Base-by-base conservation (phyloP, 2,888 invertebrate genomes). In the Harpalus rubripes region DNA sequence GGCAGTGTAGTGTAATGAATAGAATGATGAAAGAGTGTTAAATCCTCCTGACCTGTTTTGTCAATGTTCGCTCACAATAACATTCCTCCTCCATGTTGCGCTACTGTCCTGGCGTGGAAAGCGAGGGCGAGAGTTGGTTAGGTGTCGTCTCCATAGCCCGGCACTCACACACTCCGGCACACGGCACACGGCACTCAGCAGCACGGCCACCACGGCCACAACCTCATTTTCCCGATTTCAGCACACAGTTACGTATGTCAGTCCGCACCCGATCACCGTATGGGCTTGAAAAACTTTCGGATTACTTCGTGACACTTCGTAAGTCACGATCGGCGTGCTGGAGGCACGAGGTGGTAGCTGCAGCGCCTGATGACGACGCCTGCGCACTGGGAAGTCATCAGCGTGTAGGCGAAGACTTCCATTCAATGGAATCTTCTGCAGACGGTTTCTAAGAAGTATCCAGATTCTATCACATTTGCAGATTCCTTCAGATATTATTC, bases 11-110 rank as follows among this genome's bases (percentile, higher is more conserved):
- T 10, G 44, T 52, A 16, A 8, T 15, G 10, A 22, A 10, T 78
- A 15, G 22, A 18, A 22, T 78, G 8, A n/a, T n/a, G 5, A 52
- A 52, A 52, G 44, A 3, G 44, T 4, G 32, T 32, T 32, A 32
- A 32, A 18, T 76, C 85, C 85, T 84, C 85, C 90, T 90, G 89
- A 91, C 91, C 91, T 90, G 90, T 88, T 89, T 90, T 89, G 88
- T 90, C 89, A 90, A 89, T 88, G 90, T 89, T 89, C 89, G 88
- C 89, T 89, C 89, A 90, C 89, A 89, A 88, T 88, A 89, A 89
- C 89, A 88, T 89, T 88, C 88, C 88, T 88, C 89, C 89, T 88
- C 89, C 89, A 89, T 89, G 88, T 89, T 89, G 88, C 88, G 88
- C 88, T 87, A 87, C 88, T 87, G 88, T 87, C 87, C 87, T 87